A percentile compares a stretch with the other conserved stretches of the same genome.
phyloP scores from a whole-genome alignment of 1,140 invertebrate genomes.

The Stegodyphus dumicola region DNA sequence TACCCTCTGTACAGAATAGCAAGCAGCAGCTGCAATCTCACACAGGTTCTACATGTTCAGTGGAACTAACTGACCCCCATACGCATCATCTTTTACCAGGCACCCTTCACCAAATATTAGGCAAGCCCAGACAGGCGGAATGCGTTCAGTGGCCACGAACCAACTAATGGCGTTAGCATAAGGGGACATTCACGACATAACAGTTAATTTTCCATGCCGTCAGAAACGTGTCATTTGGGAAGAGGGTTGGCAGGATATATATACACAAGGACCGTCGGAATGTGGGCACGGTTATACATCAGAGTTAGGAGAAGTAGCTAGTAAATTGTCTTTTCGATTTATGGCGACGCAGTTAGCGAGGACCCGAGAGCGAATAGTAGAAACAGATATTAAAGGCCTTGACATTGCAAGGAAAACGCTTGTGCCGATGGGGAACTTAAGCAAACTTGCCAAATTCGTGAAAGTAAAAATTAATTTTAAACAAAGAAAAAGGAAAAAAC shows the following conservation, averaged over 20 bases:
- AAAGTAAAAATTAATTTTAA: too few species aligned
- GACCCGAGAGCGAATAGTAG: not conserved
- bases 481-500: too few species aligned
- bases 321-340: constrained; percentile 59
- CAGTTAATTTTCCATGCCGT: constrained; percentile 44
- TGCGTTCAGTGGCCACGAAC: not conserved
- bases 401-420: not conserved
- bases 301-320: constrained; percentile 15
- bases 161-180: not conserved
- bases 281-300: constrained; percentile 38
- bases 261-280: constrained; percentile 33
- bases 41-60: too few species aligned
- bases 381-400: not conserved
- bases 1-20: too few species aligned
- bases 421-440: not conserved
- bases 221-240: constrained; percentile 49
- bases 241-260: constrained; percentile 31
- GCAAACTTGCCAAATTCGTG: too few species aligned
- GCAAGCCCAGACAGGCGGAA: constrained; percentile 9
- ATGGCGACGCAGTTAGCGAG: constrained; percentile 36
- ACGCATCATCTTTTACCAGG: too few species aligned
- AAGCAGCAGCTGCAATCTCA: too few species aligned
- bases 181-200: not conserved
- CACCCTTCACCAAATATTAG: not conserved
- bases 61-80: too few species aligned